Evolutionary conservation across 1,140 invertebrate genomes (phyloP).

Genomic region (Caenorhabditis inopinata): DNA sequence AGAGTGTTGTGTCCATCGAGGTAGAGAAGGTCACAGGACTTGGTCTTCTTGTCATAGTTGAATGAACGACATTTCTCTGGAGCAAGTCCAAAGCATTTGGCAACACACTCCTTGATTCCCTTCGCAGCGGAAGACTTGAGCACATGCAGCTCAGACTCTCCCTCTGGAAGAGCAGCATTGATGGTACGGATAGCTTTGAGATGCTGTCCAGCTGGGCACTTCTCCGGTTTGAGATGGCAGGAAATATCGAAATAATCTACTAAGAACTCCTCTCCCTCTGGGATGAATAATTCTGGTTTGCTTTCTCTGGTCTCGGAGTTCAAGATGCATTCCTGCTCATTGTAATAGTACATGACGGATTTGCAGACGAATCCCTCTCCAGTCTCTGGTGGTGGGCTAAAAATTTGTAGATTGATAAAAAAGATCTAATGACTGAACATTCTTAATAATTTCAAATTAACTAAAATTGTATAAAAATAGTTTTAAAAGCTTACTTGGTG

Average conservation of each 20-base stretch:
- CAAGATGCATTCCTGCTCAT: constrained; percentile 66
- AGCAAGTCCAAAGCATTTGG: constrained; percentile 57
- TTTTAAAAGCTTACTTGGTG: constrained; percentile 56
- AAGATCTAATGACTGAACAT: too few species aligned
- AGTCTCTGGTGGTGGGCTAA: constrained; percentile 64
- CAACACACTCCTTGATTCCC: constrained; percentile 53
- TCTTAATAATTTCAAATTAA: too few species aligned
- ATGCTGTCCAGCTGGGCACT: constrained; percentile 56
- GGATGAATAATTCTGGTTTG: constrained; percentile 66
- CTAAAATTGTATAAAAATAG: too few species aligned
- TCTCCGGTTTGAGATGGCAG: constrained; percentile 60
- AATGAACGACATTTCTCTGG: constrained; percentile 66
- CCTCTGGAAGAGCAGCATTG: constrained; percentile 63
- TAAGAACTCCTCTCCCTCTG: constrained; percentile 64
- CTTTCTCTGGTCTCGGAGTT: constrained; percentile 63
- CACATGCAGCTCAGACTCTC: constrained; percentile 61
- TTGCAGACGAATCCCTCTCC: constrained; percentile 65
- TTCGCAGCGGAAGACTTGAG: constrained; percentile 51
- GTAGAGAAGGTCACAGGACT: constrained; percentile 62
- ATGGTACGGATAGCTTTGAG: constrained; percentile 56
- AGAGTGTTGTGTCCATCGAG: constrained; percentile 62
- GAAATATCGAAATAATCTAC: constrained; percentile 66
- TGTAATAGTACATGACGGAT: constrained; percentile 66
- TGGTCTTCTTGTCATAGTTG: constrained; percentile 62
- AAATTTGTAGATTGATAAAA: too few species aligned